These are phyloP conservation scores for Eucera pruinosa DNA, from an alignment of 2,888 invertebrate species.

Conservation along the genomic window DNA sequence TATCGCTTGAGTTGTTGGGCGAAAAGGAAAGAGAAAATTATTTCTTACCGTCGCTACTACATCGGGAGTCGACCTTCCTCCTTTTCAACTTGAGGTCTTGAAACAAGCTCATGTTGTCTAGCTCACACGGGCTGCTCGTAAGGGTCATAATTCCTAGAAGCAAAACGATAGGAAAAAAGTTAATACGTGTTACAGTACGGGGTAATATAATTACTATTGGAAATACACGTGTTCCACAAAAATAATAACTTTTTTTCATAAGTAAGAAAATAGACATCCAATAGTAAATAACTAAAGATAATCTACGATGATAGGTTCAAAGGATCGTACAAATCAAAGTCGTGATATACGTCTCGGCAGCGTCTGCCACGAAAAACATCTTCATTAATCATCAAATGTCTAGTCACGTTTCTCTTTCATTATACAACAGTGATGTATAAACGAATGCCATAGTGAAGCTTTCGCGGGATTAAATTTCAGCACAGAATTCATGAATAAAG, in stretches of 20 bases:
- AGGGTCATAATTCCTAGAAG: conserved; percentile 97
- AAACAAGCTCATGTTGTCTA: conserved; percentile 99
- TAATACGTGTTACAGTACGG: too few species aligned
- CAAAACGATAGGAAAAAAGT: conserved; percentile 27
- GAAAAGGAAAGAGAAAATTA: background rate
- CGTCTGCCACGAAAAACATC: conserved; percentile 30
- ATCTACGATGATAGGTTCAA: conserved; percentile 7
- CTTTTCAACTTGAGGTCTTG: conserved; percentile 99
- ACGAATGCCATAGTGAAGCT: conserved; percentile 1
- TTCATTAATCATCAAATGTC: conserved; percentile 41
- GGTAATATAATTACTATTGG: too few species aligned
- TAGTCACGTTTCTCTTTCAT: conserved; percentile 27
- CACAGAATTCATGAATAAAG: conserved; percentile 13
- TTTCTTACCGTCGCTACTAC: conserved; percentile 96
- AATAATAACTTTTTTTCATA: too few species aligned
- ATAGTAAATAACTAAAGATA: background rate
- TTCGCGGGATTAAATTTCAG: conserved; percentile 15
- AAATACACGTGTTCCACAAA: too few species aligned
- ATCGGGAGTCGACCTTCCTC: conserved; percentile 98
- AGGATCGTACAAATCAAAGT: conserved; percentile 15
- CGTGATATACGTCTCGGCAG: conserved; percentile 2
- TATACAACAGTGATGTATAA: conserved; percentile 5
- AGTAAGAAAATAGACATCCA: too few species aligned
- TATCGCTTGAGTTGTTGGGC: too few species aligned
- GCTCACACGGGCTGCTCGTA: conserved; percentile 98